Percentiles rank a stretch among this genome's conserved stretches.
phyloP scores from a whole-genome alignment of 2,113 vertebrate species.

The Atractosteus spatula region DNA sequence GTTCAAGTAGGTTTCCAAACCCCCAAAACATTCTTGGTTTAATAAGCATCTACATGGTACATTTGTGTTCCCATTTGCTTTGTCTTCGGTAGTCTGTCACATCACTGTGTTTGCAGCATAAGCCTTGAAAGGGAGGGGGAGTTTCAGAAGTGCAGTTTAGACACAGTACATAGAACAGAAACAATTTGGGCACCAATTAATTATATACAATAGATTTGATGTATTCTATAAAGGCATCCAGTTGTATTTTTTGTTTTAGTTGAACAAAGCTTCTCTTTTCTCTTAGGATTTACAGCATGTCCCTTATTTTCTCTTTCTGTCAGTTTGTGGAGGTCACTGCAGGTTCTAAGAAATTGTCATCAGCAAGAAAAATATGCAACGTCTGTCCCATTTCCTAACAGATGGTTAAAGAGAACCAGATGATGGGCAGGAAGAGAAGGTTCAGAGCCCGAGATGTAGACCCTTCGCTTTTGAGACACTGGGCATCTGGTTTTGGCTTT shows the following conservation, averaged over 20 bases:
- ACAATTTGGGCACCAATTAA: conserved; percentile 74
- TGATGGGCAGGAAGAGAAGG: conserved; percentile 51
- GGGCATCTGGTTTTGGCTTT: conserved; percentile 88
- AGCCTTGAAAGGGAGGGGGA: conserved; percentile 53
- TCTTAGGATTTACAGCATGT: conserved; percentile 36
- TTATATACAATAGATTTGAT: conserved; percentile 76
- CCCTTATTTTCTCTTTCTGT: conserved; percentile 50
- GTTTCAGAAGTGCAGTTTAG: conserved; percentile 64
- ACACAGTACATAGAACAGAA: conserved; percentile 75
- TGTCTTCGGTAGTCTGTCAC: conserved; percentile 46
- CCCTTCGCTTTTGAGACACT: conserved; percentile 75
- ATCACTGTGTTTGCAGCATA: conserved; percentile 47
- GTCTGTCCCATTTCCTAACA: conserved; percentile 60
- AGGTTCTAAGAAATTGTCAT: conserved; percentile 66
- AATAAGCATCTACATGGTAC: conserved; percentile 39
- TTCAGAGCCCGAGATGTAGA: conserved; percentile 46
- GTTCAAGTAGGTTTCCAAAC: conserved; percentile 45
- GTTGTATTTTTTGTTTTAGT: conserved; percentile 59
- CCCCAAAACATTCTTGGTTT: conserved; percentile 56
- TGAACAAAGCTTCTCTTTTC: conserved; percentile 17
- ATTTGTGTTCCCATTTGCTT: conserved; percentile 20
- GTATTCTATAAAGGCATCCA: conserved; percentile 79
- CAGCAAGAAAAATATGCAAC: conserved; percentile 61
- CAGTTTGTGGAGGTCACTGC: conserved; percentile 56
- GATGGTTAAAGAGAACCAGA: conserved; percentile 65